A percentile compares a stretch with the other conserved stretches of the same genome.
These are phyloP conservation scores for Diadumene lineata DNA, from an alignment of 92 coral and sea anemone species.

Conservation along the genomic window DNA sequence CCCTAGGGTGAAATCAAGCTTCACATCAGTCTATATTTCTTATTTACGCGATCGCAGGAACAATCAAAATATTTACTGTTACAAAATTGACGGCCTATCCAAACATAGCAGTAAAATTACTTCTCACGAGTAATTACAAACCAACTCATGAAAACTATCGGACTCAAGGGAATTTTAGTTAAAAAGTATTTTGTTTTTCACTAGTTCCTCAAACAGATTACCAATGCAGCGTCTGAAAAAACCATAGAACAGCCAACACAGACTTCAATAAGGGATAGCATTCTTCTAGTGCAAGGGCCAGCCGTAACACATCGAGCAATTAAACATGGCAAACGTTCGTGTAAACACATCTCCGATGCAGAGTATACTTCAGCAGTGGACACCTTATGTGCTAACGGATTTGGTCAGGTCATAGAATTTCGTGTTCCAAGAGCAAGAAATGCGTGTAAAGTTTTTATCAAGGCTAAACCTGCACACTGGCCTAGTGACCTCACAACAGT, in stretches of 20 bases:
- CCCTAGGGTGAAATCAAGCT: too few species aligned
- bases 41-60: too few species aligned
- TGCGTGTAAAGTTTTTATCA: constrained; percentile 47
- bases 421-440: constrained; percentile 39
- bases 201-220: constrained; percentile 47
- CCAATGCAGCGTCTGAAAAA: constrained; percentile 43
- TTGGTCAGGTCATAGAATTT: constrained; percentile 41
- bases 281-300: constrained; percentile 35
- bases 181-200: neutral
- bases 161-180: neutral
- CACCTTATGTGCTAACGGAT: constrained; percentile 29
- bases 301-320: constrained; percentile 28
- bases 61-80: too few species aligned
- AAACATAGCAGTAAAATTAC: too few species aligned
- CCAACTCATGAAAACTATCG: neutral
- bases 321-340: constrained; percentile 54
- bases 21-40: too few species aligned
- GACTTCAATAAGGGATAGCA: constrained; percentile 11
- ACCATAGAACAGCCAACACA: constrained; percentile 49
- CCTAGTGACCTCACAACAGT: constrained; percentile 12
- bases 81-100: too few species aligned
- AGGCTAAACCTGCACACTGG: constrained; percentile 41
- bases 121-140: neutral
- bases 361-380: constrained; percentile 35
- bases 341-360: constrained; percentile 30